A percentile compares a stretch with the other conserved stretches of the same genome.
Conservation (phyloP, 2,888 invertebrate species). For the Peribatodes rhomboidaria region DNA sequence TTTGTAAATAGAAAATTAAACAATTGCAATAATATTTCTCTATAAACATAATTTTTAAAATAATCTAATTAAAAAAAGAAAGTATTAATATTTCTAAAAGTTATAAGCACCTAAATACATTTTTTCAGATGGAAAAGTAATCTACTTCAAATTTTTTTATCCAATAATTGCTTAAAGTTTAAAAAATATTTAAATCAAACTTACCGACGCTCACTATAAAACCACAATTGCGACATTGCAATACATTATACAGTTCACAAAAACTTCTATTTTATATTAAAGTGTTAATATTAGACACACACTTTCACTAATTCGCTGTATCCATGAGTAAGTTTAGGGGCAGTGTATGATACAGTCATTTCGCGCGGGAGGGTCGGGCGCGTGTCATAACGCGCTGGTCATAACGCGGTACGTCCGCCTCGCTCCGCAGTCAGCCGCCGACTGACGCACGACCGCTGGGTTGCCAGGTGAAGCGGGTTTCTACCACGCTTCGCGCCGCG, state of each 20-base stretch:
- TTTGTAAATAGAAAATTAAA: no score
- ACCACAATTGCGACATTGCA: slow-evolving; percentile 76
- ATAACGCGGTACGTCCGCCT: slow-evolving; percentile 60
- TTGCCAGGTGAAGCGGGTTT: slow-evolving; percentile 55
- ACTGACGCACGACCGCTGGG: slow-evolving; percentile 68
- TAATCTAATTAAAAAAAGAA: no score
- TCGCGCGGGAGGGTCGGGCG: slow-evolving; percentile 59
- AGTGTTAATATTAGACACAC: slow-evolving; percentile 53
- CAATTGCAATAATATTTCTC: no score
- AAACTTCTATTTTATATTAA: slow-evolving; percentile 24
- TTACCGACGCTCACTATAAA: slow-evolving; percentile 85
- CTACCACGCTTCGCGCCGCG: slow-evolving; percentile 35
- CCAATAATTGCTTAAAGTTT: no score
- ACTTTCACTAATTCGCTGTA: slow-evolving; percentile 70
- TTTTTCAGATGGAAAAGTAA: no score
- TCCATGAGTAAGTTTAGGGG: slow-evolving; percentile 58
- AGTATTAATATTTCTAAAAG: no score
- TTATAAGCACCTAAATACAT: no score
- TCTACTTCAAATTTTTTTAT: not conserved
- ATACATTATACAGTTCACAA: slow-evolving; percentile 55
- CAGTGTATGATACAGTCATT: slow-evolving; percentile 60
- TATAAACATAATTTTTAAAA: no score
- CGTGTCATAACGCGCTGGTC: slow-evolving; percentile 49
- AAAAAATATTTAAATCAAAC: slow-evolving; percentile 57
- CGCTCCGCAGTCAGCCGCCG: slow-evolving; percentile 71